Conservation (phyloP, 2,113 vertebrate species). For the Nicator chloris region DNA sequence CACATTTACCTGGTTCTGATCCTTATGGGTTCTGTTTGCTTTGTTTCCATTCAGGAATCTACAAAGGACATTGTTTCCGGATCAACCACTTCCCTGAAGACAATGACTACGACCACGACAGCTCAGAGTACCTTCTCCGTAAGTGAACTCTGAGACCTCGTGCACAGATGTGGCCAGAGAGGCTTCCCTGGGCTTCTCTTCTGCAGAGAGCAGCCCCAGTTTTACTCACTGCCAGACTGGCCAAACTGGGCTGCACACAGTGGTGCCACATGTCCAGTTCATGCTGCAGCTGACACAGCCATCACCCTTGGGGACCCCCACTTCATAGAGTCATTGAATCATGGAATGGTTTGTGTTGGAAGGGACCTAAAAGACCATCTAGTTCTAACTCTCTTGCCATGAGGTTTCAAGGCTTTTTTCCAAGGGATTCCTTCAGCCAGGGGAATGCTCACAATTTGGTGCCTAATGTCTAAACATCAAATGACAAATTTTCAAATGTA, state of each 20-base stretch:
- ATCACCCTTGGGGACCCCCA: neutral
- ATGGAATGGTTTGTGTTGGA: neutral
- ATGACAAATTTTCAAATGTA: neutral
- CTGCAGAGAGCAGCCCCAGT: neutral
- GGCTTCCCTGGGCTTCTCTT: neutral
- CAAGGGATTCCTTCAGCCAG: neutral
- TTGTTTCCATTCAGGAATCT: constrained; percentile 78
- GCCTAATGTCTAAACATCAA: neutral
- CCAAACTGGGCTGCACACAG: neutral
- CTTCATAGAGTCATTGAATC: neutral
- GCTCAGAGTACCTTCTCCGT: constrained; percentile 96
- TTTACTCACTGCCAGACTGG: neutral
- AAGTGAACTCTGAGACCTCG: constrained; percentile 54
- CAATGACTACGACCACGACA: constrained; percentile 95
- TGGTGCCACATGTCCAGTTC: neutral
- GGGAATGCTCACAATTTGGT: neutral
- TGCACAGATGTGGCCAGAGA: neutral
- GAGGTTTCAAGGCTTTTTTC: neutral
- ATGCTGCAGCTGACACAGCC: neutral
- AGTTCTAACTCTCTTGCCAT: neutral
- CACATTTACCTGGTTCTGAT: neutral
- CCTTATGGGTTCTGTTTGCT: neutral
- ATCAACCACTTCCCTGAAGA: constrained; percentile 98
- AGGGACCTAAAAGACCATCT: neutral
- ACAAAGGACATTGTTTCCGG: constrained; percentile 93